These are phyloP conservation scores for Selenia dentaria DNA, from an alignment of 2,888 invertebrate species.

Conservation along the genomic window DNA sequence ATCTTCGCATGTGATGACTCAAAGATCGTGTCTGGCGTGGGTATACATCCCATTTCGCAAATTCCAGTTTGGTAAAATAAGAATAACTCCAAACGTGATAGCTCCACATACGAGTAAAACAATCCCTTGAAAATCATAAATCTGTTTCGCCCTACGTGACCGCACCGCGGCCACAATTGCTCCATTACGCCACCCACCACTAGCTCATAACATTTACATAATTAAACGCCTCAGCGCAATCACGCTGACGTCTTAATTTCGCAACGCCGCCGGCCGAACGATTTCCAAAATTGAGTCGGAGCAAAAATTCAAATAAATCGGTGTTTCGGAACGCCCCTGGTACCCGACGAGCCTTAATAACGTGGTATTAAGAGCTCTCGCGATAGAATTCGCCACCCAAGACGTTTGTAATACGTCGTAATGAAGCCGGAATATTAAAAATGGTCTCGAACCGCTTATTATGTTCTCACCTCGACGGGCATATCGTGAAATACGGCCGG, in stretches of 20 bases:
- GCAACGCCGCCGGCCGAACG: slow-evolving; percentile 78
- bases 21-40: no score
- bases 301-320: slow-evolving; percentile 84
- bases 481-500: slow-evolving; percentile 78
- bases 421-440: slow-evolving; percentile 84
- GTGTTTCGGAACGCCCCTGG: slow-evolving; percentile 64
- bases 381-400: slow-evolving; percentile 85
- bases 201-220: slow-evolving; percentile 82
- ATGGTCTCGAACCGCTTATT: slow-evolving; percentile 81
- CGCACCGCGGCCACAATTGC: slow-evolving; percentile 63
- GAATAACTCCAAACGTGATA: slow-evolving; percentile 35
- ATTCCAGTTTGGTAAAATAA: no score
- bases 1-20: no score
- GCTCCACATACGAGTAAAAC: slow-evolving; percentile 26
- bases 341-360: slow-evolving; percentile 72
- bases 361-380: slow-evolving; percentile 79
- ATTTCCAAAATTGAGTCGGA: slow-evolving; percentile 83
- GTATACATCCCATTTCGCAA: no score
- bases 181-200: slow-evolving; percentile 74
- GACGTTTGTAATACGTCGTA: slow-evolving; percentile 83
- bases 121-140: slow-evolving; percentile 59
- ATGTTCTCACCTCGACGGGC: slow-evolving; percentile 82
- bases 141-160: slow-evolving; percentile 68
- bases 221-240: slow-evolving; percentile 81
- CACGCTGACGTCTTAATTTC: slow-evolving; percentile 83